Evolutionary conservation across 2,888 invertebrate genomes (phyloP).

Genomic region (Aricia artaxerxes): DNA sequence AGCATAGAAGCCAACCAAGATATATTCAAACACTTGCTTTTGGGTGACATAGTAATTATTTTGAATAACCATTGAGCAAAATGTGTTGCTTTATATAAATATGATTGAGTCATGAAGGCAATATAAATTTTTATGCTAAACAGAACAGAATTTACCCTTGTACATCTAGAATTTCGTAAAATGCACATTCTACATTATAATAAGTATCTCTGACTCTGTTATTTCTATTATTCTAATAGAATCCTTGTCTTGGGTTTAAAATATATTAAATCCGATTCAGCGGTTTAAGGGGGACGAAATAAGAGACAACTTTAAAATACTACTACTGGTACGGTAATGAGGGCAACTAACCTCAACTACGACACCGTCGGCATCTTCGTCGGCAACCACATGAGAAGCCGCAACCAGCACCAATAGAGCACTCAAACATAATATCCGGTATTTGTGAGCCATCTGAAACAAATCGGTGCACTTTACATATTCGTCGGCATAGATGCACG

Average conservation of each 20-base stretch:
- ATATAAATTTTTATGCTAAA: too few species aligned
- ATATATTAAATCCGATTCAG: too few species aligned
- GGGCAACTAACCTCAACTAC: slow-evolving; percentile 66
- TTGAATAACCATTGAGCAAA: too few species aligned
- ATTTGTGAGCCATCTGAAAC: slow-evolving; percentile 71
- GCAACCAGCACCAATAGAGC: slow-evolving; percentile 58
- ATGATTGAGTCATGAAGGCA: neutral
- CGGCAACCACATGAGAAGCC: slow-evolving; percentile 49
- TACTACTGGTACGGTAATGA: neutral
- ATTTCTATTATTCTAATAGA: neutral
- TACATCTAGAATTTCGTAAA: too few species aligned
- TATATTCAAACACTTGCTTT: too few species aligned
- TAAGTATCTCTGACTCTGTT: too few species aligned
- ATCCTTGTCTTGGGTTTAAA: neutral
- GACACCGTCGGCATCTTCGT: slow-evolving; percentile 59
- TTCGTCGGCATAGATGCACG: neutral
- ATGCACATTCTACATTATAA: too few species aligned
- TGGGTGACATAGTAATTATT: too few species aligned
- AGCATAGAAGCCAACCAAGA: too few species aligned
- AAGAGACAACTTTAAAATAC: too few species aligned
- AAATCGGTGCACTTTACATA: slow-evolving; percentile 13
- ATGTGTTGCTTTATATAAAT: too few species aligned
- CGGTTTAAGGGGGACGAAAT: neutral
- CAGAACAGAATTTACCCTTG: too few species aligned
- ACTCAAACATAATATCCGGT: slow-evolving; percentile 54